These are phyloP conservation scores for Danio jaintianensis DNA, from an alignment of 2,797 vertebrate genomes.

Conservation along the genomic window DNA sequence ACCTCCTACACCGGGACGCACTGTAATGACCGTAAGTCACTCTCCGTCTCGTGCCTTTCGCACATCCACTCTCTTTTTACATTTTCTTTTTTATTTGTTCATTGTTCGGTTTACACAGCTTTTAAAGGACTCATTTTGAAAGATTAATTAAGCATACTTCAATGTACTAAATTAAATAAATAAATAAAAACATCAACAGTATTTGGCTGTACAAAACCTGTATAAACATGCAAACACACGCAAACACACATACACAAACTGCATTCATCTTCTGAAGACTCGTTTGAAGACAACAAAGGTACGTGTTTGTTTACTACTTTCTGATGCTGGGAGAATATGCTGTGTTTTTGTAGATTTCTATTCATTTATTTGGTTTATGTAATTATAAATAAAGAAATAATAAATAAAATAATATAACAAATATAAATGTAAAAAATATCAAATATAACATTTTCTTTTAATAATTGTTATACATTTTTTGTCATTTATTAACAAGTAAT, in stretches of 20 bases:
- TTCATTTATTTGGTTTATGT: background rate
- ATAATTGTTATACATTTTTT: no score
- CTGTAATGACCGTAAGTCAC: conserved; percentile 96
- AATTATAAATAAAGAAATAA: no score
- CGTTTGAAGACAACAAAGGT: conserved; percentile 39
- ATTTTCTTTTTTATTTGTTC: background rate
- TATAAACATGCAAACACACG: background rate
- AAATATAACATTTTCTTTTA: no score
- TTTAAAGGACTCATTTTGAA: background rate
- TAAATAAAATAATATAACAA: no score
- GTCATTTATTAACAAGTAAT: no score
- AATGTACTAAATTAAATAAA: background rate
- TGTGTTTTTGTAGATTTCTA: background rate
- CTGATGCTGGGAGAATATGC: background rate
- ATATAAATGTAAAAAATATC: no score
- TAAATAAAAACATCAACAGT: background rate
- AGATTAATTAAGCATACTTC: conserved; percentile 8
- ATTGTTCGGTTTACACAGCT: background rate
- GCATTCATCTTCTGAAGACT: conserved; percentile 26
- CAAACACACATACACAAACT: background rate
- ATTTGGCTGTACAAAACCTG: conserved; percentile 16
- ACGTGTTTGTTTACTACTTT: background rate
- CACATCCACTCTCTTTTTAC: conserved; percentile 33
- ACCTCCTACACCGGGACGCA: conserved; percentile 94
- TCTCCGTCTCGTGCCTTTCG: conserved; percentile 33